Evolutionary conservation across 2,113 vertebrate species (phyloP).

Genomic region (Podarcis muralis): DNA sequence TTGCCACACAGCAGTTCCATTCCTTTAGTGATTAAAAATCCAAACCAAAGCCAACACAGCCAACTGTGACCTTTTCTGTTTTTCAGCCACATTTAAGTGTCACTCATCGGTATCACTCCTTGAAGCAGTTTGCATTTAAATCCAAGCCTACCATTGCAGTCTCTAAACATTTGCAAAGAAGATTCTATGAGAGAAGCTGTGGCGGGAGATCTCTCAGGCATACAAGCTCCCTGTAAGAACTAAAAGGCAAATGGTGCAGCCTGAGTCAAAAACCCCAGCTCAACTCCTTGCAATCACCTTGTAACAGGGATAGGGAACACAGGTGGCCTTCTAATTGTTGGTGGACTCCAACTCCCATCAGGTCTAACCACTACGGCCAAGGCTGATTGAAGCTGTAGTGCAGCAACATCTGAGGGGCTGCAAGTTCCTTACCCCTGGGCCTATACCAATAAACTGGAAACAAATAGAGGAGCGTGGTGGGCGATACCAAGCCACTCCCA

Average conservation of each 20-base stretch:
- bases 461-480: not conserved
- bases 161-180: conserved; percentile 18
- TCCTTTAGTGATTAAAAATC: not conserved
- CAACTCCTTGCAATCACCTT: not conserved
- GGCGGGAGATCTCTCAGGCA: not conserved
- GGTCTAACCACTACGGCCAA: not conserved
- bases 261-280: conserved; percentile 6
- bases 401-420: no score
- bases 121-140: not conserved
- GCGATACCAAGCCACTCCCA: fast-evolving
- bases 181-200: not conserved
- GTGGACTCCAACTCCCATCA: not conserved
- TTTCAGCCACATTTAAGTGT: fast-evolving
- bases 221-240: not conserved
- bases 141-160: not conserved
- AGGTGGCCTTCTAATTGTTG: not conserved
- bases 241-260: not conserved
- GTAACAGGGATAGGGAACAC: not conserved
- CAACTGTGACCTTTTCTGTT: fast-evolving
- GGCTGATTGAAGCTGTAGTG: no score
- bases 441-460: not conserved
- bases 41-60: fast-evolving
- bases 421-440: no score
- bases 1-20: not conserved
- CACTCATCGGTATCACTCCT: not conserved